Evolutionary conservation across 1,140 invertebrate species (phyloP).

Genomic region (Linepithema humile): DNA sequence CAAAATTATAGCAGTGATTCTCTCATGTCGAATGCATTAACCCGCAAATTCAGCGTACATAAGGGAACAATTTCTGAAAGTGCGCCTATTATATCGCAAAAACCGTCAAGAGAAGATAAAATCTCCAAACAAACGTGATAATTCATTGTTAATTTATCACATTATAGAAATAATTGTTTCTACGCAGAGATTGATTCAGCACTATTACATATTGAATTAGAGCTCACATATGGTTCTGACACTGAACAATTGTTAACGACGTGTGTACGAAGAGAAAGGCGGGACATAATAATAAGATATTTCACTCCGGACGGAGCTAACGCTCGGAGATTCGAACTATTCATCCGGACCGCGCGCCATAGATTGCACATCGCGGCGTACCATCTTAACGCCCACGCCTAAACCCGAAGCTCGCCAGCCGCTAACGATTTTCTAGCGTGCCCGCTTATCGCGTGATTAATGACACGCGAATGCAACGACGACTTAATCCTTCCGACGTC

Average conservation of each 20-base stretch:
- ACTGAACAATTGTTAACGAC: neutral
- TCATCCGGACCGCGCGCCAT: constrained; percentile 15
- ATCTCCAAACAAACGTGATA: neutral
- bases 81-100: too few species aligned
- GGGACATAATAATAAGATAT: constrained; percentile 3
- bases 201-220: neutral
- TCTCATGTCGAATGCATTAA: neutral
- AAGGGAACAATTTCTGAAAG: neutral
- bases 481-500: constrained; percentile 77
- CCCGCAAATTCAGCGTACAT: neutral
- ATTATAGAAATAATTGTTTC: neutral
- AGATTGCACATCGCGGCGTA: neutral
- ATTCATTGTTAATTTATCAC: too few species aligned
- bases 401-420: constrained; percentile 33
- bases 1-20: neutral
- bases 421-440: constrained; percentile 76
- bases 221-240: neutral
- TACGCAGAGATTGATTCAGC: neutral
- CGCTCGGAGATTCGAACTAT: constrained; percentile 3
- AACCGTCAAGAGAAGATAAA: neutral
- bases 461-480: constrained; percentile 72
- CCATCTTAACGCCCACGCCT: constrained; percentile 66
- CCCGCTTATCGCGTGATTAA: constrained; percentile 79
- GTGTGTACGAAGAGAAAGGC: neutral
- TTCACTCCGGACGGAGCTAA: constrained; percentile 1